Evolutionary conservation across 2,113 vertebrate genomes (phyloP), one percentile per base, ranked within the genome.

Genomic region (Addax nasomaculatus): DNA sequence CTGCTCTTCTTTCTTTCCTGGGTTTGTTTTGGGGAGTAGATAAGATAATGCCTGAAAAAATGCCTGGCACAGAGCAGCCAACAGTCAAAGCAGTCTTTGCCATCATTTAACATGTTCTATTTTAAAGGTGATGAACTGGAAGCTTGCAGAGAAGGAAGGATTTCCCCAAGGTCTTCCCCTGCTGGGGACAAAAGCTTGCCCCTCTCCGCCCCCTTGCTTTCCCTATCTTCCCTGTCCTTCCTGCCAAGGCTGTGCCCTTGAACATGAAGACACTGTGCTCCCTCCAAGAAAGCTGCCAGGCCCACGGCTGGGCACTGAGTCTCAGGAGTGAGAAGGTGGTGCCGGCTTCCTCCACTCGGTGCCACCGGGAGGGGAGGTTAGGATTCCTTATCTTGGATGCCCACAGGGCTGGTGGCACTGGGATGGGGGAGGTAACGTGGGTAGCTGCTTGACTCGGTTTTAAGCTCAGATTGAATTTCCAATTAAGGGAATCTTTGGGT

Each of bases 401-500:
- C 85, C 47, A 19, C 0, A 0, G 67, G 76, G 78, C 67, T 86
- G 83, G 86, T 45, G 29, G 49, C 60, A 1, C 10, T 43, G 2
- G 36, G 1, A 6, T 4, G 30, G 7, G 2, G 79, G n/a, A 12
- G 17, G 36, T 5, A 25, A 39, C 1, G 12, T 3, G 23, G 70
- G 39, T 15, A 17, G 85, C 76, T 83, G 47, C 29, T 45, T 84
- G 89, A 89, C 79, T 94, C 0, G 1, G 11, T 73, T 95, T 87
- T 92, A 84, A 78, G 57, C 73, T 85, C 73, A 67, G 79, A 73
- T 64, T 91, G 60, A 89, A 93, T 96, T 95, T 97, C 97, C 96
- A 97, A 81, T 93, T 97, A 96, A 97, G 96, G 96, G 84, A 91
- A 94, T 96, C 87, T 78, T 79, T 64, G 89, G 51, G 16, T 73